Evolutionary conservation across 2,888 invertebrate genomes (phyloP).

Genomic region (Nomada ruficornis): DNA sequence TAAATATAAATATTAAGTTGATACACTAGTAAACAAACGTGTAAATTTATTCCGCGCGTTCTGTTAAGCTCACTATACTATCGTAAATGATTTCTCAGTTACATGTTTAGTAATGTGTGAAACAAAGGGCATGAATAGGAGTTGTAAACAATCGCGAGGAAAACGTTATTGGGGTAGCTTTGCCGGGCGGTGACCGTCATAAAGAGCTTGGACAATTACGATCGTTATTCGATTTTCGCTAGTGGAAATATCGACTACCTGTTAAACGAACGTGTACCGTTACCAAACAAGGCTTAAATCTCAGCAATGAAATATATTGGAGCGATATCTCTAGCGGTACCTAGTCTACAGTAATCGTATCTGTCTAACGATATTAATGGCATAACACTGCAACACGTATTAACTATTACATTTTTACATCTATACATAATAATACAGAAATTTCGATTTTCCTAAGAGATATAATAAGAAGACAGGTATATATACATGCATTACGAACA

Average conservation of each 20-base stretch:
- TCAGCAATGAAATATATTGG: conserved; percentile 26
- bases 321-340: conserved; percentile 62
- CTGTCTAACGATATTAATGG: conserved; percentile 1
- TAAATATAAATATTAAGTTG: conserved; percentile 6
- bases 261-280: conserved; percentile 57
- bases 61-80: not conserved
- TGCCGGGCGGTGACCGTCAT: not conserved
- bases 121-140: not conserved
- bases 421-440: no score
- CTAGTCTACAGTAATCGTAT: not conserved
- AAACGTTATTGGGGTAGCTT: conserved; percentile 15
- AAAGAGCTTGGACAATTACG: conserved; percentile 21
- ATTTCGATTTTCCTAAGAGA: no score
- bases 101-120: not conserved
- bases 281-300: conserved; percentile 56
- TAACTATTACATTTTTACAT: not conserved
- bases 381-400: not conserved
- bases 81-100: not conserved
- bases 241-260: conserved; percentile 35
- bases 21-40: not conserved
- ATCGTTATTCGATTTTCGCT: conserved; percentile 25
- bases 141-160: conserved; percentile 24
- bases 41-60: not conserved
- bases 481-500: not conserved
- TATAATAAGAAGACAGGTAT: not conserved